Base-by-base conservation (phyloP, 2,888 invertebrate species). In the Plebejus melissa region DNA sequence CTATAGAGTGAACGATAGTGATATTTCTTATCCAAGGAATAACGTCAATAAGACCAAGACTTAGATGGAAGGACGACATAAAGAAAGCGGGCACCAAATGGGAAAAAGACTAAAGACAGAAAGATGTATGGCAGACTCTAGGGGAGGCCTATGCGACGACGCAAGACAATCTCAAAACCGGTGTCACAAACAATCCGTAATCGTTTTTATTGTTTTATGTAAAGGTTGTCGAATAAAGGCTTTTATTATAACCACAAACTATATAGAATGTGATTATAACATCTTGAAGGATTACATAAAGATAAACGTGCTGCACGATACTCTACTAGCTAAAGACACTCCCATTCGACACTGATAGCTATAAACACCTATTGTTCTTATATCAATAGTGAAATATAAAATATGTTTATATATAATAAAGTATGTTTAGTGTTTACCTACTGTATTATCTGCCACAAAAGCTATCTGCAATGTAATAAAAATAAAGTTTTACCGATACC, bases 391-490 rank as follows among this genome's bases (percentile, higher is more conserved):
- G 60, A 65, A 32, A 65, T 22, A 9, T 58, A 58, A 58, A 22
- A 2, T 22, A 65, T 32, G 60, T 65, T 65, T 28, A 65, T 22
- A 22, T 22, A 22, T 65, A 65, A 9, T 58, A 58, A 58, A 22
- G 7, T 22, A 65, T 32, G 60, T 65, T 65, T 28, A 65, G 28
- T 65, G 60, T 65, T 65, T 65, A 32, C 60, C 32, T 65, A 32
- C 32, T 28, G 9, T 28, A 65, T n/a, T 7, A 58, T 58, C 58
- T n/a, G 22, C n/a, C 7, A 58, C 58, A 65, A 58, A 2, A 58
- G 58, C 58, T 58, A 58, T 58, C 58, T 58, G 58, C 58, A 58
- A 22, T 58, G 58, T 57, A 58, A 58, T 58, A 22, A 58, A 58
- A 58, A 58, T 58, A 22, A 58, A 58, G 58, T 58, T 22, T 58